Evolutionary conservation across 2,888 invertebrate genomes (phyloP).

Genomic region (Cactoblastis cactorum): DNA sequence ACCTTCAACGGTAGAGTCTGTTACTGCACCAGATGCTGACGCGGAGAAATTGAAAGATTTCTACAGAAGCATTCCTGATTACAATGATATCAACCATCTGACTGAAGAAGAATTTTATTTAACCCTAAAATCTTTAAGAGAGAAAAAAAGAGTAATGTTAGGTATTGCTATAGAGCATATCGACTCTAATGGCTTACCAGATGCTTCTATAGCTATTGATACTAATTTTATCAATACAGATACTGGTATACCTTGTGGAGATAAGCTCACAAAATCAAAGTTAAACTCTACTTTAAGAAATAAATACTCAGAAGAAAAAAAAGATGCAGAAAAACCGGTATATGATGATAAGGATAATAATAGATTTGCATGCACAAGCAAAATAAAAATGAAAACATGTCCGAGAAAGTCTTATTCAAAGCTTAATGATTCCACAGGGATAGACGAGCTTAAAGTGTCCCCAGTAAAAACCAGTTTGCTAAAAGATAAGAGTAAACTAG

Average conservation of each 20-base stretch:
- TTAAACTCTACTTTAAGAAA: conserved; percentile 25
- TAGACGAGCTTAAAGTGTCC: conserved; percentile 36
- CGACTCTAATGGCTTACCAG: conserved; percentile 37
- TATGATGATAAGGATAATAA: conserved; percentile 19
- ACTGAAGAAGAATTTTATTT: conserved; percentile 87
- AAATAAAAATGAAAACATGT: conserved; percentile 37
- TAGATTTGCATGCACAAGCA: conserved; percentile 21
- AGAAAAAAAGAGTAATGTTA: conserved; percentile 80
- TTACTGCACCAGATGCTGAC: conserved; percentile 56
- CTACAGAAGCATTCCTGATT: conserved; percentile 89
- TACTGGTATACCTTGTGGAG: conserved; percentile 21
- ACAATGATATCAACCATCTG: conserved; percentile 86
- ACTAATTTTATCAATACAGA: conserved; percentile 29
- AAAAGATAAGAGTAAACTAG: conserved; percentile 40
- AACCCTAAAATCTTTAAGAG: conserved; percentile 82
- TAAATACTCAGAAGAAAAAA: conserved; percentile 32
- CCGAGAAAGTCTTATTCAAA: conserved; percentile 29
- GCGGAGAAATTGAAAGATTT: conserved; percentile 84
- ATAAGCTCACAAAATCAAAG: conserved; percentile 28
- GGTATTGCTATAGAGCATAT: conserved; percentile 54
- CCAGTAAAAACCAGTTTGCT: conserved; percentile 35
- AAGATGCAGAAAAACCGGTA: conserved; percentile 23
- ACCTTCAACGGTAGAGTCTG: conserved; percentile 46
- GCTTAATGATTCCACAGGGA: conserved; percentile 25
- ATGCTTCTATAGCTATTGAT: conserved; percentile 26